A percentile compares a stretch with the other conserved stretches of the same genome.
These are phyloP conservation scores for Calameuta pallipes DNA, from an alignment of 2,888 invertebrate genomes.

Conservation along the genomic window DNA sequence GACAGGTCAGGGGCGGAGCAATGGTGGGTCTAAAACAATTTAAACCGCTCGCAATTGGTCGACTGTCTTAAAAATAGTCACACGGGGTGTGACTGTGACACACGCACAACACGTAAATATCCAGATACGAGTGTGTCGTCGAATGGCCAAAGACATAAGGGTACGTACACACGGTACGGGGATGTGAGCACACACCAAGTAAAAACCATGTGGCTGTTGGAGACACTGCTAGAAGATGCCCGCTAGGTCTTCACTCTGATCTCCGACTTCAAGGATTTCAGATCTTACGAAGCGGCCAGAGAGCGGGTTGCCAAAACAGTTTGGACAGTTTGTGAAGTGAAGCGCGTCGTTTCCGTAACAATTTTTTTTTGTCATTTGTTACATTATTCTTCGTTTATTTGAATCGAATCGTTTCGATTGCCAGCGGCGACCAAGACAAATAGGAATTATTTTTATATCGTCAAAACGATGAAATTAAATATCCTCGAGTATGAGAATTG, in stretches of 20 bases:
- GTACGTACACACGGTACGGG: slow-evolving; percentile 11
- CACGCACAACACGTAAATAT: slow-evolving; percentile 43
- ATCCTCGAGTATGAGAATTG: not conserved
- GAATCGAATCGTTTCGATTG: not conserved
- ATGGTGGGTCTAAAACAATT: slow-evolving; percentile 43
- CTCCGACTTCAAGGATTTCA: slow-evolving; percentile 52
- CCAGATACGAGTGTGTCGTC: slow-evolving; percentile 28
- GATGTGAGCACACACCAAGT: slow-evolving; percentile 17
- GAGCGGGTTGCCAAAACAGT: not conserved
- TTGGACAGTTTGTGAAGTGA: not conserved
- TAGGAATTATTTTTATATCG: not conserved
- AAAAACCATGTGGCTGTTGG: slow-evolving; percentile 40
- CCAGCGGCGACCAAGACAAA: not conserved
- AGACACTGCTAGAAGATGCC: slow-evolving; percentile 43
- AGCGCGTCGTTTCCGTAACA: not conserved
- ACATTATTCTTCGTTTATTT: not conserved
- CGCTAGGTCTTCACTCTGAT: slow-evolving; percentile 55
- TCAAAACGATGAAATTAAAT: not conserved
- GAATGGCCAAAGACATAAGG: slow-evolving; percentile 5
- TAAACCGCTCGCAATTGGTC: slow-evolving; percentile 52
- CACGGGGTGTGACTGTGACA: slow-evolving; percentile 50
- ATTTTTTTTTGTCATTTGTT: not conserved
- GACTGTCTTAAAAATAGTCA: slow-evolving; percentile 57
- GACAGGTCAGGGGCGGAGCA: slow-evolving; percentile 52
- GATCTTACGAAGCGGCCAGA: slow-evolving; percentile 27